Evolutionary conservation across 1,140 invertebrate genomes (phyloP), one percentile per base, ranked within the genome.

Genomic region (Bombus pyrosoma): DNA sequence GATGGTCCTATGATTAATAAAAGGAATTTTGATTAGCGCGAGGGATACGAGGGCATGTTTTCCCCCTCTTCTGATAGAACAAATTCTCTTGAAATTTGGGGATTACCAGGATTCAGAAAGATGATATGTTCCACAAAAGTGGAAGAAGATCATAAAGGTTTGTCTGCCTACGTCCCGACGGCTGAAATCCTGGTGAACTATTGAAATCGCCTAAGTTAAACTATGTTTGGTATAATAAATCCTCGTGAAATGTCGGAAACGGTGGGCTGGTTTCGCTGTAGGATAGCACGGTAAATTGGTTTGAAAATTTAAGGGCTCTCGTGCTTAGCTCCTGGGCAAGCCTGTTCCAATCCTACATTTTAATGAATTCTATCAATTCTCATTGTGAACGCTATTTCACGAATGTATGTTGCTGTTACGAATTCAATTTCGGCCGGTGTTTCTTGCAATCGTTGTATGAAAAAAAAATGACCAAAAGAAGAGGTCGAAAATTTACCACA

Each of bases 201-300:
- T 83, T 62, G 41, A 83, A 83, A 53, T 76, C 57, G 71, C 34
- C 39, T n/a, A 66, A 66, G 39, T 83, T 74, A 34, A 76, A 74
- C 80, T 59, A 41, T 64, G 41, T 76, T 66, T 76, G 72, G 59
- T 75, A 47, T 47, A 76, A 66, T 83, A 76, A 83, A 66, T 83
- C n/a, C 32, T n/a, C 15, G 15, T 32, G 79, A 59, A 72, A 72
- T 18, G 68, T 72, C 32, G 47, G 34, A 59, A 68, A 32, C 22
- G 15, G 32, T 34, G 22, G 64, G 43, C 4, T 18, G 41, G 53
- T n/a, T 62, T 34, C 41, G 47, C 25, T 57, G 10, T 25, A 71
- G 43, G 22, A 8, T 74, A 34, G 32, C 25, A 81, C 32, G 68
- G 37, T 81, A 72, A 81, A 74, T 81, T 59, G 69, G 28, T 74